Evolutionary conservation across 2,888 invertebrate genomes (phyloP).

Genomic region (Ormyrus rosae): DNA sequence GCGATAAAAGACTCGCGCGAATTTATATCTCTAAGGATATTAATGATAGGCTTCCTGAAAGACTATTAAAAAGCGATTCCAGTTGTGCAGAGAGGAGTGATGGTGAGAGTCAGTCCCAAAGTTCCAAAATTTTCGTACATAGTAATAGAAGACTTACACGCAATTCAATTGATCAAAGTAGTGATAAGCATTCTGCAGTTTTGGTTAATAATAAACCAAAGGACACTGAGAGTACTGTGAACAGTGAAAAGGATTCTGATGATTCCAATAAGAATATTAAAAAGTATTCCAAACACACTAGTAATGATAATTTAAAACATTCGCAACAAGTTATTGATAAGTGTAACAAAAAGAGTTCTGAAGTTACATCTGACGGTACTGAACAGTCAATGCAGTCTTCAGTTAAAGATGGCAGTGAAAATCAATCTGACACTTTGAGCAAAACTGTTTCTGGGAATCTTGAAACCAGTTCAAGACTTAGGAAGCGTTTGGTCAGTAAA

Average conservation of each 20-base stretch:
- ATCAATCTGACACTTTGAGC: not conserved
- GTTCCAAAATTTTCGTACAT: conserved; percentile 43
- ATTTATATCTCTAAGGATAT: conserved; percentile 43
- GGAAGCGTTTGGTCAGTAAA: conserved; percentile 15
- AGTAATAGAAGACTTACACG: conserved; percentile 30
- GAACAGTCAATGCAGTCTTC: not conserved
- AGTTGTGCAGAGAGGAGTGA: conserved; percentile 11
- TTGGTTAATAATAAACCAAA: conserved; percentile 22
- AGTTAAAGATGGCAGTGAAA: conserved; percentile 3
- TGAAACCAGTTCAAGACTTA: conserved; percentile 15
- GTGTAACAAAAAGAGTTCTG: not conserved
- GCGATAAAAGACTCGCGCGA: conserved; percentile 24
- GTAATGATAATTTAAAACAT: conserved; percentile 20
- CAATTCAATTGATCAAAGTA: conserved; percentile 30
- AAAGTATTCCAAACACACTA: conserved; percentile 36
- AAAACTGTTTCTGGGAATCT: conserved; percentile 11
- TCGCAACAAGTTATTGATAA: conserved; percentile 8
- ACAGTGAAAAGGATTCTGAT: conserved; percentile 14
- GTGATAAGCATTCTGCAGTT: conserved; percentile 8
- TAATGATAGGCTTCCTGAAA: conserved; percentile 48
- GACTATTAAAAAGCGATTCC: conserved; percentile 27
- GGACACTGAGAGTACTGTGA: conserved; percentile 1
- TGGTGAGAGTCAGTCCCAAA: conserved; percentile 38
- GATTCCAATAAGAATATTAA: conserved; percentile 21
- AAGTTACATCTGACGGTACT: conserved; percentile 7